Conservation (phyloP, 2,888 invertebrate genomes). For the Dryococelus australis region DNA sequence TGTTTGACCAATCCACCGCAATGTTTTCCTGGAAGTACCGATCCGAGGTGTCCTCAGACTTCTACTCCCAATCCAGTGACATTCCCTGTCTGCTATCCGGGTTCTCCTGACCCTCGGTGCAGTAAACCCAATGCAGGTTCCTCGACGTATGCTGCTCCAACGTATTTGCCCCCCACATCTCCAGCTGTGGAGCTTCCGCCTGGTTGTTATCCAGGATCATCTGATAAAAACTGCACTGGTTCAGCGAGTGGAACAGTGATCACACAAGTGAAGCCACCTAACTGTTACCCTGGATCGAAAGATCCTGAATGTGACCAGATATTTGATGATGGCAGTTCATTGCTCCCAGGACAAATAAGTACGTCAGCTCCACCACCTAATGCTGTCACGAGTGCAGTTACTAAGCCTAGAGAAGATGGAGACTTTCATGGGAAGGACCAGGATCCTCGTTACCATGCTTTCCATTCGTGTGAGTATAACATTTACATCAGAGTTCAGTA, state of each 20-base stretch:
- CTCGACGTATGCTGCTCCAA: slow-evolving; percentile 46
- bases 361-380: slow-evolving; percentile 22
- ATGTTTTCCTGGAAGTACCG: slow-evolving; percentile 40
- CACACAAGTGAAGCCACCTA: slow-evolving; percentile 36
- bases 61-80: slow-evolving; percentile 48
- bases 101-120: slow-evolving; percentile 50
- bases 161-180: slow-evolving; percentile 52
- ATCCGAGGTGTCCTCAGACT: slow-evolving; percentile 41
- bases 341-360: slow-evolving; percentile 25
- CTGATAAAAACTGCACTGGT: slow-evolving; percentile 35
- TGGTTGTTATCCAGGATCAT: slow-evolving; percentile 54
- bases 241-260: slow-evolving; percentile 28
- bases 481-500: neutral
- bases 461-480: slow-evolving; percentile 54
- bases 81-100: slow-evolving; percentile 47
- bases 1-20: slow-evolving; percentile 33
- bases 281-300: slow-evolving; percentile 44
- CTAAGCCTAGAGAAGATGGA: slow-evolving; percentile 38
- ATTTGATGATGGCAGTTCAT: slow-evolving; percentile 16
- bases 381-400: neutral
- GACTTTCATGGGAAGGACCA: slow-evolving; percentile 52
- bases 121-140: slow-evolving; percentile 34
- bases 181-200: slow-evolving; percentile 43
- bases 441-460: slow-evolving; percentile 53
- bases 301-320: slow-evolving; percentile 39